Conservation (phyloP, 2,888 invertebrate genomes). For the Brenthis ino region DNA sequence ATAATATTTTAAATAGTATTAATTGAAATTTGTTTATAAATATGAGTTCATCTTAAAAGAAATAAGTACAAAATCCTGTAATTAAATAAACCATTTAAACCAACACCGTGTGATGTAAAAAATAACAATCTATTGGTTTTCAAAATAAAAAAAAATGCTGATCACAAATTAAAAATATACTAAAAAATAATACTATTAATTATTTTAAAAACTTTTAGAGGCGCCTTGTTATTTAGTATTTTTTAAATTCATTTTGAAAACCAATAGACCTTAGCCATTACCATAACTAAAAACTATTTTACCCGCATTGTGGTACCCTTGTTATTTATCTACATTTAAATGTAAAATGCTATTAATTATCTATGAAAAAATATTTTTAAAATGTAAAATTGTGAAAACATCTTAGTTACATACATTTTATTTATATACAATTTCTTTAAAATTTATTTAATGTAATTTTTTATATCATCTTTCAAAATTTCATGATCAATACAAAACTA, state of each 20-base stretch:
- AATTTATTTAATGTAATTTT: no score
- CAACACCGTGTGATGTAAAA: slow-evolving; percentile 14
- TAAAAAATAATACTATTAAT: not conserved
- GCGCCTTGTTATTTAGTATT: not conserved
- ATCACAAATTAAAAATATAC: not conserved
- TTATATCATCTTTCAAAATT: no score
- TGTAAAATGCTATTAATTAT: not conserved
- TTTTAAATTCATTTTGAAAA: not conserved
- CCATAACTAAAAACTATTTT: slow-evolving; percentile 15
- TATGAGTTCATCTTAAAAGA: not conserved
- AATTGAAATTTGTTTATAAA: no score
- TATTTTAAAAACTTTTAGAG: not conserved
- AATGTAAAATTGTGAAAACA: slow-evolving; percentile 1
- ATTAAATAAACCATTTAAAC: not conserved
- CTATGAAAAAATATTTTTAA: not conserved
- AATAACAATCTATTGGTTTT: not conserved
- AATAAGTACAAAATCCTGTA: not conserved
- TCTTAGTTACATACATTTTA: not conserved
- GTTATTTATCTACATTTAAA: slow-evolving; percentile 1
- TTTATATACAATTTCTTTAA: not conserved
- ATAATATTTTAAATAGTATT: no score
- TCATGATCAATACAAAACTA: no score
- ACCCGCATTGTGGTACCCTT: slow-evolving; percentile 18
- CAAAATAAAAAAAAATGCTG: not conserved
- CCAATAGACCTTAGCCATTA: not conserved